Evolutionary conservation across 2,888 invertebrate genomes (phyloP), one percentile per base, ranked within the genome.

Genomic region (Latheticus oryzae): DNA sequence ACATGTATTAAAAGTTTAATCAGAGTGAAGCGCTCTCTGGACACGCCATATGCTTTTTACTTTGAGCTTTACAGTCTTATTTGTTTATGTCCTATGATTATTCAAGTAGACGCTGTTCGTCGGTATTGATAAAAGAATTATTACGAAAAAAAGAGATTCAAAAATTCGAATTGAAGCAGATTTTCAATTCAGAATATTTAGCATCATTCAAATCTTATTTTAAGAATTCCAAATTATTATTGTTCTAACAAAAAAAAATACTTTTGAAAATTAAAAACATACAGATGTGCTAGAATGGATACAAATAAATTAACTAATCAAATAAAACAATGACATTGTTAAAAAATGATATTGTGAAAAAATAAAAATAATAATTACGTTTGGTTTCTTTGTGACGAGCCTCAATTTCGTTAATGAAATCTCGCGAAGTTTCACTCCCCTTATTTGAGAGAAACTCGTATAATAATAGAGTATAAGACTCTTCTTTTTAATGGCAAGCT

Each of bases 391-490:
- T 40, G 52, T 42, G 52, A 52, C 42, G 42, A 33, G 17, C 32
- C 42, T 52, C 52, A 42, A 52, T 52, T 52, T 52, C 52, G 42
- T 52, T 52, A 52, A 52, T 52, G 52, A 52, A 52, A 52, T 52
- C 52, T 50, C 23, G 32, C 42, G 32, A 52, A 52, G 54, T 54
- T 54, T 35, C 45, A 35, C 38, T 24, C 51, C 51, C 51, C 51
- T 37, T 45, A 51, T 37, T 45, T 30, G 53, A 43, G 54, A 47
- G 62, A 65, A 68, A 61, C 67, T 64, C 66, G 66, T 63, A 65
- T 70, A 69, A 73, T 73, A 71, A 71, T 70, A 67, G 67, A 70
- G 68, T 66, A 65, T 66, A 68, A 71, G 69, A 69, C 65, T 69
- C 67, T 70, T 63, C 72, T 71, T 73, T 72, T 73, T 73, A 71